phyloP scores from a whole-genome alignment of 2,888 invertebrate species.

The Leucozona laternaria region DNA sequence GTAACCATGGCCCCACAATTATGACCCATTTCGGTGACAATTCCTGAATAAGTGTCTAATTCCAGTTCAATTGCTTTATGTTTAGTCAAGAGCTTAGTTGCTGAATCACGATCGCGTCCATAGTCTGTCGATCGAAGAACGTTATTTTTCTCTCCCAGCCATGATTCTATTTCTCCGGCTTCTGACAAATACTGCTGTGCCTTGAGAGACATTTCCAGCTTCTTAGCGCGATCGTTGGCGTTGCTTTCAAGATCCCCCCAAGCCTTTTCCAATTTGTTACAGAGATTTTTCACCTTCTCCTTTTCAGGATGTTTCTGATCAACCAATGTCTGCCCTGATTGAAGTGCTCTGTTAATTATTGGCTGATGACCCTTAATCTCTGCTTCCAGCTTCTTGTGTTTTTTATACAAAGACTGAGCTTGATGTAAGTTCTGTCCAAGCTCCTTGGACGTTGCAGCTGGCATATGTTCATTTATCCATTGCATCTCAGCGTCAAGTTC shows the following conservation, averaged over 20 bases:
- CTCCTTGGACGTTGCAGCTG: conserved; percentile 90
- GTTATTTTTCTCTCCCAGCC: conserved; percentile 94
- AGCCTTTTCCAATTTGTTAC: conserved; percentile 88
- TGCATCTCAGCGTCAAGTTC: conserved; percentile 96
- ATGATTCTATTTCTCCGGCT: conserved; percentile 95
- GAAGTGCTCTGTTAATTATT: conserved; percentile 92
- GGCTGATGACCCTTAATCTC: conserved; percentile 95
- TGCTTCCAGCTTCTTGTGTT: conserved; percentile 95
- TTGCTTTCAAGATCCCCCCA: conserved; percentile 91
- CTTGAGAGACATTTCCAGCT: conserved; percentile 93
- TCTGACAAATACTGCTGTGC: conserved; percentile 97
- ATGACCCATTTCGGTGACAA: conserved; percentile 96
- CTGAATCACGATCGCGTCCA: conserved; percentile 95
- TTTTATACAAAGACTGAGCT: conserved; percentile 95
- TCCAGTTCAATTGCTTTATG: conserved; percentile 97
- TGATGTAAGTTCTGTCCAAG: conserved; percentile 95
- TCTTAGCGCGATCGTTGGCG: conserved; percentile 89
- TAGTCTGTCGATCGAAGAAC: conserved; percentile 92
- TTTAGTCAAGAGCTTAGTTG: conserved; percentile 96
- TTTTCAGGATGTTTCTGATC: conserved; percentile 92
- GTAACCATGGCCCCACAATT: conserved; percentile 92
- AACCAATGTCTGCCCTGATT: conserved; percentile 90
- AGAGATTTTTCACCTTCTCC: conserved; percentile 90
- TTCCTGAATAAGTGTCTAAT: conserved; percentile 95
- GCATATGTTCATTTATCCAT: conserved; percentile 96